These are phyloP conservation scores for Hexactinellida sp. DNA, from an alignment of 37 sponge, comb jelly and placozoan genomes.

Conservation along the genomic window DNA sequence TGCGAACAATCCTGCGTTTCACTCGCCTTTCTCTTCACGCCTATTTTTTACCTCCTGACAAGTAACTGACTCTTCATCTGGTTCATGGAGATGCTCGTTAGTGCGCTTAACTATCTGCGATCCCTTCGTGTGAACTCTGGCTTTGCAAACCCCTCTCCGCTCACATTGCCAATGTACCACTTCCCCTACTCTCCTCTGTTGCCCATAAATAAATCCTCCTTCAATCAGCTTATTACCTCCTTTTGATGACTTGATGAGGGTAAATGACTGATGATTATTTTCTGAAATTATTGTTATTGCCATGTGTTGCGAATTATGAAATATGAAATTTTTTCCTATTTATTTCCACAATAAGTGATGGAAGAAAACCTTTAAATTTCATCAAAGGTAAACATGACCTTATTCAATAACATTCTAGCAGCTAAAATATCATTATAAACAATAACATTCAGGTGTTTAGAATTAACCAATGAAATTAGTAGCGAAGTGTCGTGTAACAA, in stretches of 20 bases:
- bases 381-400: background rate
- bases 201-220: conserved; percentile 1
- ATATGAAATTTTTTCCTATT: background rate
- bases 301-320: background rate
- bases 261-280: background rate
- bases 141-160: background rate
- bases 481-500: background rate
- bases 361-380: too few species aligned
- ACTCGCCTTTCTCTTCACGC: background rate
- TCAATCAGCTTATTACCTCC: background rate
- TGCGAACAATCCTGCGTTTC: background rate
- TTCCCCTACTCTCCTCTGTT: conserved; percentile 15
- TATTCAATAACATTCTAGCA: background rate
- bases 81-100: conserved; percentile 11
- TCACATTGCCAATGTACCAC: background rate
- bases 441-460: background rate
- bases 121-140: background rate
- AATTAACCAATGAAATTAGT: background rate
- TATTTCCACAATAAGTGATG: background rate
- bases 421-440: background rate
- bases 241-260: background rate
- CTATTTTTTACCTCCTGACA: background rate
- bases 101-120: background rate
- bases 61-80: background rate
- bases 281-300: background rate